Evolutionary conservation across 2,888 invertebrate genomes (phyloP).

Genomic region (Lepidochrysops patricia): DNA sequence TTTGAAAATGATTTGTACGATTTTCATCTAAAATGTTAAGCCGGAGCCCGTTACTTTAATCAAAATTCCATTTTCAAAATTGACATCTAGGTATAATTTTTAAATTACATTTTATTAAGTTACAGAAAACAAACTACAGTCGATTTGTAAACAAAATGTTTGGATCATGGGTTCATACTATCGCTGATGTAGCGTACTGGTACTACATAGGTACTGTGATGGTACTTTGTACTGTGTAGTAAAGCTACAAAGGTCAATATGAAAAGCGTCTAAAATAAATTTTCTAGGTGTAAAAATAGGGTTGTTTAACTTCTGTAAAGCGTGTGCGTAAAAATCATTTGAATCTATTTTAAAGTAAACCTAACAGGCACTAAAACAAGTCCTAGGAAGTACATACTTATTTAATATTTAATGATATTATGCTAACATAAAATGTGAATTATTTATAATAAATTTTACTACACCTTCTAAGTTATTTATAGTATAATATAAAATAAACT

Average conservation of each 20-base stretch:
- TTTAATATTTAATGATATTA: not conserved
- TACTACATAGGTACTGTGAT: too few species aligned
- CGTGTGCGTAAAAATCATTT: not conserved
- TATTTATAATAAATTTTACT: not conserved
- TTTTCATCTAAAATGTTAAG: slow-evolving; percentile 1
- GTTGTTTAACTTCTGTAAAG: too few species aligned
- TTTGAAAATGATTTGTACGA: not conserved
- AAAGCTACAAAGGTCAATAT: too few species aligned
- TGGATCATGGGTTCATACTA: too few species aligned
- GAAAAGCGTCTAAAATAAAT: too few species aligned
- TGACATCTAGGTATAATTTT: slow-evolving; percentile 9
- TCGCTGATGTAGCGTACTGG: too few species aligned
- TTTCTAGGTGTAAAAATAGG: too few species aligned
- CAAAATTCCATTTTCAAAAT: slow-evolving; percentile 15
- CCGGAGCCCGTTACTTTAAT: slow-evolving; percentile 14
- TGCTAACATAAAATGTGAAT: not conserved
- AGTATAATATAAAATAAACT: too few species aligned
- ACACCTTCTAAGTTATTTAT: too few species aligned
- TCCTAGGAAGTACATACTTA: not conserved
- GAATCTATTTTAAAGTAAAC: slow-evolving; percentile 2
- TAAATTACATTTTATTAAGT: not conserved
- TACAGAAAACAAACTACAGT: not conserved
- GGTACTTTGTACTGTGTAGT: too few species aligned
- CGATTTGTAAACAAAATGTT: not conserved
- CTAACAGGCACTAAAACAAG: not conserved